These are phyloP conservation scores for Tapirus terrestris DNA, from an alignment of 2,113 vertebrate species.

Conservation along the genomic window DNA sequence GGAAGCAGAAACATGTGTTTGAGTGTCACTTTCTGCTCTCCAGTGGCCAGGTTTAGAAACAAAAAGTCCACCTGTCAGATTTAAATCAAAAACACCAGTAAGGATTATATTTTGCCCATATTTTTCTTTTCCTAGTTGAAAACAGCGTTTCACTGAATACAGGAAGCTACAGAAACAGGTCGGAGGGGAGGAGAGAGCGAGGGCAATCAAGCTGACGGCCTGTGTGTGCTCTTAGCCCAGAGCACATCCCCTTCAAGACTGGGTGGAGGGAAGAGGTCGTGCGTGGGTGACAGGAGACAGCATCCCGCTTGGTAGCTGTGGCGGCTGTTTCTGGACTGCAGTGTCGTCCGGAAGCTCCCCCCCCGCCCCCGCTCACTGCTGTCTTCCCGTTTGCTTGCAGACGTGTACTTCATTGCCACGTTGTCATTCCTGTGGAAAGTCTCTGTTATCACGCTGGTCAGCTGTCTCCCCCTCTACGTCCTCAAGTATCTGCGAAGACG, in stretches of 20 bases:
- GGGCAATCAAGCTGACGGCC: rapidly evolving
- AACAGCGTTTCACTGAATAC: background rate
- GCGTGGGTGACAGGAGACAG: rapidly evolving
- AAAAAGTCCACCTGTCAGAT: background rate
- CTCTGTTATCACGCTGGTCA: constrained; percentile 96
- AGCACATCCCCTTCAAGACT: background rate
- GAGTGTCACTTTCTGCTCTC: background rate
- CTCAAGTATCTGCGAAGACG: constrained; percentile 97
- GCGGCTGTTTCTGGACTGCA: rapidly evolving
- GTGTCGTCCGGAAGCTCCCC: rapidly evolving
- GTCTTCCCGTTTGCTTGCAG: constrained; percentile 82
- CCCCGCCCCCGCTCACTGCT: rapidly evolving
- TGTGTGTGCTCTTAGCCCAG: rapidly evolving
- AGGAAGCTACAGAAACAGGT: background rate
- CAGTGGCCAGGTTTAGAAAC: background rate
- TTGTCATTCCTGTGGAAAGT: constrained; percentile 99
- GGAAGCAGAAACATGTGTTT: background rate
- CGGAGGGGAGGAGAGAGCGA: rapidly evolving
- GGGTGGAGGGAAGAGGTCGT: background rate
- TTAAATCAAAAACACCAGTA: background rate
- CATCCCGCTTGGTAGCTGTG: too few relatives aligned
- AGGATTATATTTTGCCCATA: rapidly evolving
- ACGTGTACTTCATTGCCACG: constrained; percentile 96
- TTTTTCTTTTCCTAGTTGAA: background rate
- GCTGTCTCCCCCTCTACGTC: constrained; percentile 98